A percentile compares a stretch with the other conserved stretches of the same genome.
Conservation (phyloP, 2,113 vertebrate species). For the Nothoprocta perdicaria region DNA sequence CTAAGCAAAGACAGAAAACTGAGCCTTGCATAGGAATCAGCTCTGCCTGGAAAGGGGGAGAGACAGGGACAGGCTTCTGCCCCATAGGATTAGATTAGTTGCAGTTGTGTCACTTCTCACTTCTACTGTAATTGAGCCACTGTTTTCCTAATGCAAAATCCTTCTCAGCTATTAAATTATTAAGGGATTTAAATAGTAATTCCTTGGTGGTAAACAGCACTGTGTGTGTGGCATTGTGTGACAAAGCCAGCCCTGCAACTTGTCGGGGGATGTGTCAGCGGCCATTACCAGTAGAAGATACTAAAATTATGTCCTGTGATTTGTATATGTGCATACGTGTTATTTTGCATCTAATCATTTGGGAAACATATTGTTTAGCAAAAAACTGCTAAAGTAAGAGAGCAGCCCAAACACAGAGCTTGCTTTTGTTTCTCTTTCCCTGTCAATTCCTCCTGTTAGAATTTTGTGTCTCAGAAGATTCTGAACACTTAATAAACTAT, state of each 20-base stretch:
- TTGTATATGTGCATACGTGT: accelerated
- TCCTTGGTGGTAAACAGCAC: neutral
- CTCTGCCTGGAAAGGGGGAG: neutral
- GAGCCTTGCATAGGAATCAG: neutral
- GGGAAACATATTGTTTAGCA: neutral
- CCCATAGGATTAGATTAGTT: conserved; percentile 7
- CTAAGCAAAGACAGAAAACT: neutral
- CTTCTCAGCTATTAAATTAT: neutral
- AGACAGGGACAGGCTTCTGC: neutral
- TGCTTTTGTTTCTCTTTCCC: neutral
- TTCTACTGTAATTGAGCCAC: neutral
- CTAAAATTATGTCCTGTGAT: neutral
- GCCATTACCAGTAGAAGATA: neutral
- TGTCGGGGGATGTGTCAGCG: neutral
- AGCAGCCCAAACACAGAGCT: neutral
- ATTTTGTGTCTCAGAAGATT: neutral
- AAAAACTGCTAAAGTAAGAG: neutral
- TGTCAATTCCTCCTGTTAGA: neutral
- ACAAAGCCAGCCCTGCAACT: neutral
- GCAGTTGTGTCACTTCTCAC: neutral
- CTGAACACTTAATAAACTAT: neutral
- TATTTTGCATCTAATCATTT: neutral
- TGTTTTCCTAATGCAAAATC: neutral
- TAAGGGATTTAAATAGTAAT: conserved; percentile 3
- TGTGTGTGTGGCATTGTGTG: accelerated